Percentiles rank a stretch among this genome's conserved stretches.
Evolutionary conservation across 1,140 invertebrate species (phyloP).

Genomic region (Habropoda laboriosa): DNA sequence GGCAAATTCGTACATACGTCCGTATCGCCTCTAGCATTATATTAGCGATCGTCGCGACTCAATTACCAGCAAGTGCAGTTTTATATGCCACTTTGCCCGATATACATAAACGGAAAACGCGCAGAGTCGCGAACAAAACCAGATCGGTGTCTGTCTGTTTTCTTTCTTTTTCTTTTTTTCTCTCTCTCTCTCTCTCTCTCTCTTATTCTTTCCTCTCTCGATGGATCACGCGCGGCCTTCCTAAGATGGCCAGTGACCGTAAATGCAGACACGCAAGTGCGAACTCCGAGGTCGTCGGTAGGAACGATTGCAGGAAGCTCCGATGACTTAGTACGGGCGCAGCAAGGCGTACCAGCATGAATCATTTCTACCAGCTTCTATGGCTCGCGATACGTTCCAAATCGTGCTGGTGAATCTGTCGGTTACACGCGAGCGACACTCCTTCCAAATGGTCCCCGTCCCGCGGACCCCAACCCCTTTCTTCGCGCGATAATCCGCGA

Average conservation of each 20-base stretch:
- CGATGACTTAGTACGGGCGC: constrained; percentile 29
- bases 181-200: background rate
- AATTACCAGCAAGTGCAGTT: constrained; percentile 65
- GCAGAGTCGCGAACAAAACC: background rate
- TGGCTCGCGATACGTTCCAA: constrained; percentile 37
- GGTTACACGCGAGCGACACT: no score
- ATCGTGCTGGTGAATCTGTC: background rate
- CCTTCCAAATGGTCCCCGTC: no score
- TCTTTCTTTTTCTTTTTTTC: background rate
- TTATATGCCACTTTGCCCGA: background rate
- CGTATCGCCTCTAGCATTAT: constrained; percentile 72
- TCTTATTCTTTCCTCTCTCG: constrained; percentile 22
- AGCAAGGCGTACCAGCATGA: constrained; percentile 41
- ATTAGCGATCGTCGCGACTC: constrained; percentile 61
- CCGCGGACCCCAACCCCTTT: no score
- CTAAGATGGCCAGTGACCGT: constrained; percentile 63
- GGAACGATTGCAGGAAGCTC: constrained; percentile 55
- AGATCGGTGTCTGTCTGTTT: no score
- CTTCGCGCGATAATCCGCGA: no score
- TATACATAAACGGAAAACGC: no score
- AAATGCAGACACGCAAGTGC: constrained; percentile 51
- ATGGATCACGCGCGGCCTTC: constrained; percentile 44
- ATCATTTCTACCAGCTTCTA: constrained; percentile 35
- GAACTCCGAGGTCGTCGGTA: constrained; percentile 51
- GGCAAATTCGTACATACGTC: constrained; percentile 55